Conservation (phyloP, 2,113 vertebrate species). For the Centropus bengalensis region DNA sequence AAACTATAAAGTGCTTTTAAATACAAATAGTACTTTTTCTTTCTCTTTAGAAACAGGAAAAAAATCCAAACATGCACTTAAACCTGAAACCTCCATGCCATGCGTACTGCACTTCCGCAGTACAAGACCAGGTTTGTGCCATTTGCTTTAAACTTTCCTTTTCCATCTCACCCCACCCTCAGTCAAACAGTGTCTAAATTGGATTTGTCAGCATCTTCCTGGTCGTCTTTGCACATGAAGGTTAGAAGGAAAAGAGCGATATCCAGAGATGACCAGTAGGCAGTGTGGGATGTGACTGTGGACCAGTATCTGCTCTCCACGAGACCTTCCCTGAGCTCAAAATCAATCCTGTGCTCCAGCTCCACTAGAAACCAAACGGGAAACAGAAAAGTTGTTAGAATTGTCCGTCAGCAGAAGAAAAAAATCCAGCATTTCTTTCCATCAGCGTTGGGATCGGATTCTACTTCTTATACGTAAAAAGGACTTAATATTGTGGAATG, state of each 20-base stretch:
- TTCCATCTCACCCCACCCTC: neutral
- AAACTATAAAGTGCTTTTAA: conserved; percentile 72
- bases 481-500: neutral
- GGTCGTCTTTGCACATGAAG: conserved; percentile 90
- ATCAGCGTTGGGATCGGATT: neutral
- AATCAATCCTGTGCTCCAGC: conserved; percentile 94
- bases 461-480: neutral
- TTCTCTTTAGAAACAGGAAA: conserved; percentile 56
- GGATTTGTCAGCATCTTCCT: conserved; percentile 67
- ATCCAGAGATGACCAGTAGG: conserved; percentile 96
- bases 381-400: neutral
- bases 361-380: conserved; percentile 80
- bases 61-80: conserved; percentile 70
- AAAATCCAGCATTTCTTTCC: fast-evolving
- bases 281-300: conserved; percentile 95
- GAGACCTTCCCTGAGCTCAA: conserved; percentile 94
- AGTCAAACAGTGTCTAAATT: conserved; percentile 45
- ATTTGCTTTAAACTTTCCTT: neutral
- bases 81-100: conserved; percentile 71
- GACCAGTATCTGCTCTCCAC: conserved; percentile 99
- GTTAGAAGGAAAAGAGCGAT: conserved; percentile 95
- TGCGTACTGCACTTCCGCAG: conserved; percentile 29
- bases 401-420: neutral
- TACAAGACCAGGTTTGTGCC: conserved; percentile 28
- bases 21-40: conserved; percentile 55